Evolutionary conservation across 2,113 vertebrate species (phyloP), one percentile per base, ranked within the genome.

Genomic region (Calypte anna): DNA sequence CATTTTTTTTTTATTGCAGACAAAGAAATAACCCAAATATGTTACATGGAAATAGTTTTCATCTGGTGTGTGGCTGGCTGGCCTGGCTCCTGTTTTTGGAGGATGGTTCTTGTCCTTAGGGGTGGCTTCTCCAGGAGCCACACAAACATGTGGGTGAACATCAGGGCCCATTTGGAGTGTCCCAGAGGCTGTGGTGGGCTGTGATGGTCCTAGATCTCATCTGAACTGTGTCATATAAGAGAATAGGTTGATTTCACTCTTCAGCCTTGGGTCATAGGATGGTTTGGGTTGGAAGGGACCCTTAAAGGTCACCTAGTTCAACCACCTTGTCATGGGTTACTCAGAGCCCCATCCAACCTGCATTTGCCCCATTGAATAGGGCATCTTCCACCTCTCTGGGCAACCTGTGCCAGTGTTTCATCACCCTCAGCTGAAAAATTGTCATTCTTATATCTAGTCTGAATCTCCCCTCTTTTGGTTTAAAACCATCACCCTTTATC

Each of bases 271-370:
- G 11, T 40, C 40, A 40, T 40, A 40, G 40, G 40, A 44, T 38
- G 1, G 15, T 30, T 54, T 67, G 51, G 27, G 18, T 68, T 63
- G 55, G 7, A 85, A 74, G 36, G 19, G 14, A 54, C 13, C 13
- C 19, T 70, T 31, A 10, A 66, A 87, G 24, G 7, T 3, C 61
- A 25, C 13, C 7, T 20, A 50, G 23, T 40, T 11, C 40, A 66
- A n/a, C 2, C 1, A 9, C 9, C 9, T 6, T n/a, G 63, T 5
- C 1, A 4, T 3, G 0, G 10, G 9, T 0, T 75, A 23, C 20
- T 67, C 46, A 48, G 10, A 77, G 7, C 9, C 4, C 2, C 0
- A 0, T 51, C 43, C 38, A 73, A 0, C 22, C 18, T 87, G 44
- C 1, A 5, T 13, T 40, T 14, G 14, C 40, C 11, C 40, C 40